phyloP scores from a whole-genome alignment of 2,113 vertebrate species.

The Amia ocellicauda region DNA sequence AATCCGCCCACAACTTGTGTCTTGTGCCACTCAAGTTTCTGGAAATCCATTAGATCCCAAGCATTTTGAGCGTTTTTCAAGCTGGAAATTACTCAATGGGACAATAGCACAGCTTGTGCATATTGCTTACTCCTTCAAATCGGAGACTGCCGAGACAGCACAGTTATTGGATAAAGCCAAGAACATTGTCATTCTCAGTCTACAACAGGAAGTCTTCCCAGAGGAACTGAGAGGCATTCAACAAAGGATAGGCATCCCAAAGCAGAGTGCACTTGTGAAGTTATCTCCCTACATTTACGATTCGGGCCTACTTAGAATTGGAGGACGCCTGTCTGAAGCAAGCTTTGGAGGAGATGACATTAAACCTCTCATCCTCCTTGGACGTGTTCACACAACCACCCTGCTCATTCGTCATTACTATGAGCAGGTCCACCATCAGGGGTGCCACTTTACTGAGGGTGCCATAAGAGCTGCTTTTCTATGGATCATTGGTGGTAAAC shows the following conservation, averaged over 20 bases:
- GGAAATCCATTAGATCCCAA: not conserved
- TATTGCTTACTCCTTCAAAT: not conserved
- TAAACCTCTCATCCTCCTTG: not conserved
- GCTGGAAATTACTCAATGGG: not conserved
- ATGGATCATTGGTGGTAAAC: not conserved
- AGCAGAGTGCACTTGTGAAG: not conserved
- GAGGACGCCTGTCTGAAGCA: not conserved
- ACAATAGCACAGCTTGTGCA: not conserved
- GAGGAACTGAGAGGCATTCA: too few relatives aligned
- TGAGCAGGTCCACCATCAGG: constrained; percentile 9
- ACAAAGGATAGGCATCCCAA: not conserved
- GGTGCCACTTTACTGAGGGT: constrained; percentile 17
- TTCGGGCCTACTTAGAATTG: not conserved
- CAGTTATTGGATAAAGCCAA: not conserved
- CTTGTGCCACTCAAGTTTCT: not conserved
- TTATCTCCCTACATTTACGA: not conserved
- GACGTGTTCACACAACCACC: not conserved
- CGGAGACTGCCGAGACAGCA: not conserved
- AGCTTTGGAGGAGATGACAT: not conserved
- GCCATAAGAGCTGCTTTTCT: constrained; percentile 5
- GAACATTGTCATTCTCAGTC: not conserved
- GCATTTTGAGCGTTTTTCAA: not conserved
- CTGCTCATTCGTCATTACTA: not conserved
- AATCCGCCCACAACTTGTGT: not conserved
- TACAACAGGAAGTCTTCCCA: not conserved